Conservation (phyloP, 2,888 invertebrate species). For the Cryptus viduatorius region DNA sequence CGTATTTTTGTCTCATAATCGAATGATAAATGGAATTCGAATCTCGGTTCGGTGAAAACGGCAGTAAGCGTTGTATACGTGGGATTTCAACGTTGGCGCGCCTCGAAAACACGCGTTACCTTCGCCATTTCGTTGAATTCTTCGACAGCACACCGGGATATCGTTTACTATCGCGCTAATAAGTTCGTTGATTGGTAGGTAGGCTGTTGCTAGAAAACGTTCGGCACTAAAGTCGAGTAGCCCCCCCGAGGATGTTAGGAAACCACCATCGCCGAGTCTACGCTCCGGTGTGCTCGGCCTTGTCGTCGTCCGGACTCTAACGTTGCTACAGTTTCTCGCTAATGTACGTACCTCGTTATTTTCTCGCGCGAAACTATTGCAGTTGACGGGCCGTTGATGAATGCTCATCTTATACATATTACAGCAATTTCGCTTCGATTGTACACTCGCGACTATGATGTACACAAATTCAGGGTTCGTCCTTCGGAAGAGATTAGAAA, state of each 20-base stretch:
- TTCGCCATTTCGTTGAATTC: conserved; percentile 43
- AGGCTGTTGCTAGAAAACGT: conserved; percentile 2
- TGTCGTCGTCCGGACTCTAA: conserved; percentile 21
- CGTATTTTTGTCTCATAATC: not conserved
- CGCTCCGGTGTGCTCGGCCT: conserved; percentile 51
- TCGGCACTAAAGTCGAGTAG: conserved; percentile 42
- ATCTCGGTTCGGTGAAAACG: conserved; percentile 13
- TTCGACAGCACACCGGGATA: conserved; percentile 31
- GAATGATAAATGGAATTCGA: conserved; percentile 26
- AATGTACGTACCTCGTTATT: conserved; percentile 48
- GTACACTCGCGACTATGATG: not conserved
- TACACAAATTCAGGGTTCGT: not conserved
- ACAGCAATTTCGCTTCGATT: conserved; percentile 10
- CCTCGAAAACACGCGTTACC: conserved; percentile 42
- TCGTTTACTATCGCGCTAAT: conserved; percentile 47
- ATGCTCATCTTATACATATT: conserved; percentile 18
- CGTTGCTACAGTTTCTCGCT: conserved; percentile 49
- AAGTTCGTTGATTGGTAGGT: conserved; percentile 52
- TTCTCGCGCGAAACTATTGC: conserved; percentile 50
- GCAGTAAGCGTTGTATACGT: conserved; percentile 28
- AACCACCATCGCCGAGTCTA: conserved; percentile 41
- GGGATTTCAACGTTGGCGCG: conserved; percentile 40
- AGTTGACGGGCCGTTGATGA: conserved; percentile 32
- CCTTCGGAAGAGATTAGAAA: conserved; percentile 25
- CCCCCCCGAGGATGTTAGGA: conserved; percentile 54